A percentile compares a stretch with the other conserved stretches of the same genome.
Evolutionary conservation across 1,140 invertebrate genomes (phyloP).

Genomic region (Antheraea pernyi): DNA sequence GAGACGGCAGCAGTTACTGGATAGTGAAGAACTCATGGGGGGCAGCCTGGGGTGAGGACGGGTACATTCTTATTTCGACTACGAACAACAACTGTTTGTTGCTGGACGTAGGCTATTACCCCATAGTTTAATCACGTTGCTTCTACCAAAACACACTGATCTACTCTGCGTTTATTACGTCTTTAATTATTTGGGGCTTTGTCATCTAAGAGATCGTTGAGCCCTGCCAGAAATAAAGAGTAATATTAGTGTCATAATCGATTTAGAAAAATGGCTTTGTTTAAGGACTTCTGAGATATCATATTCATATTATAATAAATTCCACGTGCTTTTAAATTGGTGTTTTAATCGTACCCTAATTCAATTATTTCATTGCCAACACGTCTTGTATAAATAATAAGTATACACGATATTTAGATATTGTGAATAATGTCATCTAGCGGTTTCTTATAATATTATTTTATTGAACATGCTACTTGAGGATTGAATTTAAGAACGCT

Average conservation of each 20-base stretch:
- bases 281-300: neutral
- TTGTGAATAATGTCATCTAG: too few relatives aligned
- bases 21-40: constrained; percentile 91
- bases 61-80: constrained; percentile 90
- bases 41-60: constrained; percentile 84
- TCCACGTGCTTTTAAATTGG: constrained; percentile 36
- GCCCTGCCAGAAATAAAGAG: too few relatives aligned
- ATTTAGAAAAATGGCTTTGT: neutral
- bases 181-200: too few relatives aligned
- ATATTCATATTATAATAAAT: constrained; percentile 35
- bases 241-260: too few relatives aligned
- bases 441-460: too few relatives aligned
- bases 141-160: neutral
- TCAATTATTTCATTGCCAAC: too few relatives aligned
- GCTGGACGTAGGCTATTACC: constrained; percentile 37
- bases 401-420: too few relatives aligned
- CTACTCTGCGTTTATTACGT: too few relatives aligned
- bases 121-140: constrained; percentile 31
- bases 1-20: constrained; percentile 83
- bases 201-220: too few relatives aligned
- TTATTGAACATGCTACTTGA: too few relatives aligned
- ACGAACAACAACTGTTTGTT: constrained; percentile 86
- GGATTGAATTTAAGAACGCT: too few relatives aligned
- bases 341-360: constrained; percentile 18
- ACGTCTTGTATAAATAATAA: too few relatives aligned